Evolutionary conservation across 2,888 invertebrate genomes (phyloP), one percentile per base, ranked within the genome.

Genomic region (Andrena minutula): DNA sequence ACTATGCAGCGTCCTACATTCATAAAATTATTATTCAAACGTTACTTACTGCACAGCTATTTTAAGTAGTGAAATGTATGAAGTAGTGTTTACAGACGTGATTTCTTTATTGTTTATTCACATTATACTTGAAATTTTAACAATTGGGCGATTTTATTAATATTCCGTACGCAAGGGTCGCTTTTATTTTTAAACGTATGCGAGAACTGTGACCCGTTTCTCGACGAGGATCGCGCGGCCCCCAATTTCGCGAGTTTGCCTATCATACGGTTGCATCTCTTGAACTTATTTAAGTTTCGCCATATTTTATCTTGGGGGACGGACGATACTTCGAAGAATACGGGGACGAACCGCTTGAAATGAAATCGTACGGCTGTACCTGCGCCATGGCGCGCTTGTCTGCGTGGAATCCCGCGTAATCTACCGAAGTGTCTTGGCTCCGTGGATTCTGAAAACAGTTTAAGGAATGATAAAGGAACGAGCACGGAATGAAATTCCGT

Each of bases 221-320:
- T 56, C 66, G 72, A 35, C 20, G 41, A 28, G 51, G 74, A 56
- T 63, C 51, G 32, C 26, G 41, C 61, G 60, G 32, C 69, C 72
- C 77, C 74, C 89, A 88, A 87, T 88, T 87, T 86, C 60, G 60
- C 68, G 81, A 83, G 83, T 79, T 86, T 82, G 79, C 89, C 82
- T 89, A 89, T 89, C 89, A 79, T 63, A 58, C 73, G 66, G 87
- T 85, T 84, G 88, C 86, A 88, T 90, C 90, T 90, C 81, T 83
- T 84, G 84, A 90, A 89, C 86, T 90, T 90, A 90, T 90, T 90
- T 90, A 90, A 90, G 86, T 90, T 90, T 83, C 74, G 82, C 86
- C 84, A 82, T 90, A 90, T 90, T 90, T 90, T 89, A 90, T 86
- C 78, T 66, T 20, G 35, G 68, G 70, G 70, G 60, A 32, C 75